Base-by-base conservation (phyloP, 2,113 vertebrate genomes). In the Bos javanicus region DNA sequence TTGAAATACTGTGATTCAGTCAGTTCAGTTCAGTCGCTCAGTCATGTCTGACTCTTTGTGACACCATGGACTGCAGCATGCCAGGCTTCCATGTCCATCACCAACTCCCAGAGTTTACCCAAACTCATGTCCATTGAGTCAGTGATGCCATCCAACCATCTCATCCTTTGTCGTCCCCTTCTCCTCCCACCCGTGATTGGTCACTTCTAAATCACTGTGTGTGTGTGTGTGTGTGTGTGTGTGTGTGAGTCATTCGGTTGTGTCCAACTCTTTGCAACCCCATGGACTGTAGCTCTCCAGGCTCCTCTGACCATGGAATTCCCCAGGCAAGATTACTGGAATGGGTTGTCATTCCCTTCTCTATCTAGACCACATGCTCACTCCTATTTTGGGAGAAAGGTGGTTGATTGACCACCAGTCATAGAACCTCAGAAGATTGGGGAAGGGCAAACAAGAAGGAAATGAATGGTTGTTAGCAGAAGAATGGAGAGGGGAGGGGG, bases 141-240 rank as follows among this genome's bases (percentile, higher is more conserved):
- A 1, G 67, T 71, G n/a, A 71, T 36, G 4, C 19, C 64, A 23
- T 71, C 19, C 64, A 71, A 1, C n/a, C 64, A 21, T 23, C 64
- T 36, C n/a, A n/a, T 71, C 19, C 64, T 36, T n/a, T 74, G 36
- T 74, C 3, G 0, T 74, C 14, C 14, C 36, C 36, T 74, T 39
- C 67, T 74, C 67, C n/a, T 67, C 64, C 64, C 16, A 0, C 6
- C 43, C 57, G 17, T 84, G 46, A 76, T 8, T 92, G 93, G 80
- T 85, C 82, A 60, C 19, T 98, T 95, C 64, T 33, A 8, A 17
- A 43, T 96, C 83, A 74, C n/a, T 71, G 4, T 71, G 21, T 10
- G 19, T 36, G 5, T 12, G 10, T 23, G 36, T 7, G 21, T 11
- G 10, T 11, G 10, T 23, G 21, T 10, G 19, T 36, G 5, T 12